Conservation (phyloP, 2,888 invertebrate genomes). For the Pachymerium ferrugineum region DNA sequence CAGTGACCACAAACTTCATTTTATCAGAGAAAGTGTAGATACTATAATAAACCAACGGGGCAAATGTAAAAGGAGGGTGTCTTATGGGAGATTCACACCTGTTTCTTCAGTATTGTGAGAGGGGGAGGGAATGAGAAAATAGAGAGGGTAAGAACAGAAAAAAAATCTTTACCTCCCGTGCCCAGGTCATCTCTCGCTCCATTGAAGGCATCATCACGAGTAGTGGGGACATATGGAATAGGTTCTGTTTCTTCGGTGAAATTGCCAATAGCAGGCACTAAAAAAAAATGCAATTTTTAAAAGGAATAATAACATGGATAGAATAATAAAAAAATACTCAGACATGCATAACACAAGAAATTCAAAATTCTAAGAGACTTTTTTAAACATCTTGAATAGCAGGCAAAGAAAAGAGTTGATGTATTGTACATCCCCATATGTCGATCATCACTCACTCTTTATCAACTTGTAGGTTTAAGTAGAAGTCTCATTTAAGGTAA, state of each 20-base stretch:
- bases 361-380: too few relatives aligned
- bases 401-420: background rate
- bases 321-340: too few relatives aligned
- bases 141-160: background rate
- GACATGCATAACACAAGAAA: too few relatives aligned
- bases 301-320: too few relatives aligned
- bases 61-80: conserved; percentile 1
- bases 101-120: background rate
- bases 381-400: too few relatives aligned
- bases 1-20: conserved; percentile 24
- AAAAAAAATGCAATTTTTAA: conserved; percentile 23
- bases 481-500: too few relatives aligned
- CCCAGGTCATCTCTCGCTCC: conserved; percentile 37
- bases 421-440: too few relatives aligned
- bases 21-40: conserved; percentile 7
- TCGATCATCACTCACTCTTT: background rate
- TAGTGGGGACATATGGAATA: conserved; percentile 48
- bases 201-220: conserved; percentile 32
- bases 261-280: conserved; percentile 59
- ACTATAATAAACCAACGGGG: conserved; percentile 17
- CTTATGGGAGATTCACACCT: conserved; percentile 7
- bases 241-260: conserved; percentile 63
- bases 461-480: too few relatives aligned
- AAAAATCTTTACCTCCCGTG: conserved; percentile 32
- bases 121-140: background rate